Evolutionary conservation across 2,888 invertebrate species (phyloP).

Genomic region (Tineola bisselliella): DNA sequence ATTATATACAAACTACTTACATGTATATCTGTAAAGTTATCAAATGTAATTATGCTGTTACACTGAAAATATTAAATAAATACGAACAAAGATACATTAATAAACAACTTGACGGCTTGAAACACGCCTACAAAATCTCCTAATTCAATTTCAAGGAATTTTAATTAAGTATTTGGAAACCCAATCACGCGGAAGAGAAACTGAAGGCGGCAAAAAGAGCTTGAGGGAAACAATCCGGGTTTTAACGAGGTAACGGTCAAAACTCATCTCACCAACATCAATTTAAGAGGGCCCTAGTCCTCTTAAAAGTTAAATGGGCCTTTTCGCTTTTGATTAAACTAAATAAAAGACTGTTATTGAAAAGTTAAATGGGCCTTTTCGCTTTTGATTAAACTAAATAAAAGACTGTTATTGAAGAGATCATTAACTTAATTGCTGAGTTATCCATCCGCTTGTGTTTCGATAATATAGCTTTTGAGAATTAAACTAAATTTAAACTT

Average conservation of each 20-base stretch:
- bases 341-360: constrained; percentile 33
- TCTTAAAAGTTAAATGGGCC: constrained; percentile 41
- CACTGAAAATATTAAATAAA: too few species aligned
- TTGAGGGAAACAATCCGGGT: constrained; percentile 7
- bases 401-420: constrained; percentile 28
- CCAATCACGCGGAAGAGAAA: constrained; percentile 33
- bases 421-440: constrained; percentile 33
- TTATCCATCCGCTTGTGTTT: background rate
- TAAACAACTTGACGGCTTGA: background rate
- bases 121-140: background rate
- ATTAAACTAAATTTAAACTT: background rate
- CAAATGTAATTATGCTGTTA: too few species aligned
- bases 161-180: constrained; percentile 32
- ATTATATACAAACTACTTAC: too few species aligned
- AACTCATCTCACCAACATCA: constrained; percentile 14
- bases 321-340: constrained; percentile 48
- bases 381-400: constrained; percentile 47
- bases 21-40: too few species aligned
- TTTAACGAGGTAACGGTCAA: constrained; percentile 12
- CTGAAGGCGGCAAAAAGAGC: background rate
- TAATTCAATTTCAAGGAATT: constrained; percentile 29
- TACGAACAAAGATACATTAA: background rate
- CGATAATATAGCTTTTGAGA: background rate
- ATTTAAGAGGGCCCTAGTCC: constrained; percentile 10
- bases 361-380: constrained; percentile 37